Evolutionary conservation across 2,797 vertebrate species (phyloP).

Genomic region (Limnodromus scolopaceus): DNA sequence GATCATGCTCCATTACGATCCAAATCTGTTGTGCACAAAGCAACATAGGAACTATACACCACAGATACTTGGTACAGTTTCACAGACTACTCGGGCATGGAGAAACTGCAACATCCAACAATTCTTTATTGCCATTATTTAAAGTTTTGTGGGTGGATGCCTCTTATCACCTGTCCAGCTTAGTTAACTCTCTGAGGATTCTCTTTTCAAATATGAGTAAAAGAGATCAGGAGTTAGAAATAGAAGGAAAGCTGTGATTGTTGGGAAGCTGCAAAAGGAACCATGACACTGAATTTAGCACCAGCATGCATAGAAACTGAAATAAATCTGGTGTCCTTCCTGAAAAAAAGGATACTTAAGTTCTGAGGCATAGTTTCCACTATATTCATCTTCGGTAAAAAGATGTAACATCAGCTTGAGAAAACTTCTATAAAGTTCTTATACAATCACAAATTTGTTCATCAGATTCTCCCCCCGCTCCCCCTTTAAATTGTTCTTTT

Average conservation of each 20-base stretch:
- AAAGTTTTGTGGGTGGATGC: background rate
- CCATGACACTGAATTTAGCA: background rate
- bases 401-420: background rate
- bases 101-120: background rate
- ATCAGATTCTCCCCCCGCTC: background rate
- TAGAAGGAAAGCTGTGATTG: background rate
- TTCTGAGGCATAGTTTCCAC: background rate
- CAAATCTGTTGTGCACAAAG: accelerated
- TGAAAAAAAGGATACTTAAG: background rate
- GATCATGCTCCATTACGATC: accelerated
- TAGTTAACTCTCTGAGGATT: background rate
- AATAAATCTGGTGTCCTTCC: background rate
- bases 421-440: background rate
- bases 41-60: background rate
- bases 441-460: background rate
- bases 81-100: background rate
- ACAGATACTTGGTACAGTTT: background rate
- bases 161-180: background rate
- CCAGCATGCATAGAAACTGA: background rate
- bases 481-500: background rate
- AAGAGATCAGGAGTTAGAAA: background rate
- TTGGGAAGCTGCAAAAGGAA: background rate
- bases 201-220: background rate
- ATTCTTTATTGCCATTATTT: background rate
- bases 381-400: background rate